Conservation (phyloP, 1,140 invertebrate species). For the Drosophila parvula region DNA sequence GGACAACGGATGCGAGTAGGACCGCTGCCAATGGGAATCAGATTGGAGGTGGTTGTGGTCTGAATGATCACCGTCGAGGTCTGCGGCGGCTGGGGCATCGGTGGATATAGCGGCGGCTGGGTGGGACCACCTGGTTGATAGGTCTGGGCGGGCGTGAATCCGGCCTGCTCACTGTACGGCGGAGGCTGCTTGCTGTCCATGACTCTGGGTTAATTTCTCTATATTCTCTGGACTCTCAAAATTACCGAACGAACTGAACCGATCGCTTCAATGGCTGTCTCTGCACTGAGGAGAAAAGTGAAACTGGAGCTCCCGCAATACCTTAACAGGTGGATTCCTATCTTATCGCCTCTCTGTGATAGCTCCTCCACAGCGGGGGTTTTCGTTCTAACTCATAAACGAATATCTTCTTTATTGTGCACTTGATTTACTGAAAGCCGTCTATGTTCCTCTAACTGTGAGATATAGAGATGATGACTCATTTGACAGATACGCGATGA, state of each 20-base stretch:
- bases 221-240: neutral
- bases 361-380: conserved; percentile 15
- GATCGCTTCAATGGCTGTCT: conserved; percentile 32
- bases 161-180: conserved; percentile 82
- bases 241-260: conserved; percentile 14
- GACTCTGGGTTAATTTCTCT: neutral
- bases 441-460: conserved; percentile 4
- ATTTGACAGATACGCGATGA: conserved; percentile 27
- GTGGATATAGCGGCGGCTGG: conserved; percentile 67
- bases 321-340: conserved; percentile 12
- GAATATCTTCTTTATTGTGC: conserved; percentile 32
- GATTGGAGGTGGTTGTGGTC: conserved; percentile 71
- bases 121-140: conserved; percentile 69
- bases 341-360: conserved; percentile 34
- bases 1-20: conserved; percentile 85
- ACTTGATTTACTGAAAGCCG: conserved; percentile 38
- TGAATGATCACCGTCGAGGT: conserved; percentile 84
- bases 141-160: conserved; percentile 70
- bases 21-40: conserved; percentile 84
- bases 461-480: conserved; percentile 39
- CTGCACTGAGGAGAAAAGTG: conserved; percentile 38
- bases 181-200: conserved; percentile 85
- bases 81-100: conserved; percentile 63
- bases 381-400: conserved; percentile 21
- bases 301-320: conserved; percentile 5